phyloP scores from a whole-genome alignment of 1,140 invertebrate species.

The Oryzaephilus surinamensis region DNA sequence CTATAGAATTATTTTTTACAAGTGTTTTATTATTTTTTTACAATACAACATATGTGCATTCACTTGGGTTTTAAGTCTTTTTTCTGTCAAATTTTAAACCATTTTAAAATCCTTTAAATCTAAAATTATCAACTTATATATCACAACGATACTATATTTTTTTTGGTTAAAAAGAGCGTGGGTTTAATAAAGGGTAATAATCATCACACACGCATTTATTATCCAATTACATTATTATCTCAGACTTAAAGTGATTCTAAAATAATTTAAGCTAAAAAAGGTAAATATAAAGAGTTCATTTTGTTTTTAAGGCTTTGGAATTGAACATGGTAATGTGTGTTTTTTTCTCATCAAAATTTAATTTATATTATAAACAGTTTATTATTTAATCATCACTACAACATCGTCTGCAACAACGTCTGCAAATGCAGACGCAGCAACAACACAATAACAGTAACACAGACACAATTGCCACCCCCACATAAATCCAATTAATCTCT shows the following conservation, averaged over 20 bases:
- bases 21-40: too few relatives aligned
- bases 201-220: constrained; percentile 8
- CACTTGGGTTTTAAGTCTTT: too few relatives aligned
- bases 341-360: constrained; percentile 6
- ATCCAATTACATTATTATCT: constrained; percentile 3
- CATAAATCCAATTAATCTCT: constrained; percentile 43
- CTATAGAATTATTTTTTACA: too few relatives aligned
- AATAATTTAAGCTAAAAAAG: constrained; percentile 6
- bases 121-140: constrained; percentile 1
- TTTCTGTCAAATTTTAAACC: too few relatives aligned
- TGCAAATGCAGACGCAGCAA: constrained; percentile 32
- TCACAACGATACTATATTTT: constrained; percentile 7
- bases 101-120: too few relatives aligned
- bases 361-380: constrained; percentile 14
- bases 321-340: constrained; percentile 4
- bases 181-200: constrained; percentile 6
- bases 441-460: constrained; percentile 37
- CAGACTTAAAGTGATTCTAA: neutral
- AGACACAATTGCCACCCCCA: constrained; percentile 39
- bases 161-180: constrained; percentile 7
- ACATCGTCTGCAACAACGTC: constrained; percentile 33
- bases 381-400: constrained; percentile 31
- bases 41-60: too few relatives aligned
- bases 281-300: constrained; percentile 3
- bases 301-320: constrained; percentile 1